Evolutionary conservation across 2,888 invertebrate genomes (phyloP).

Genomic region (Augiades crinisus): DNA sequence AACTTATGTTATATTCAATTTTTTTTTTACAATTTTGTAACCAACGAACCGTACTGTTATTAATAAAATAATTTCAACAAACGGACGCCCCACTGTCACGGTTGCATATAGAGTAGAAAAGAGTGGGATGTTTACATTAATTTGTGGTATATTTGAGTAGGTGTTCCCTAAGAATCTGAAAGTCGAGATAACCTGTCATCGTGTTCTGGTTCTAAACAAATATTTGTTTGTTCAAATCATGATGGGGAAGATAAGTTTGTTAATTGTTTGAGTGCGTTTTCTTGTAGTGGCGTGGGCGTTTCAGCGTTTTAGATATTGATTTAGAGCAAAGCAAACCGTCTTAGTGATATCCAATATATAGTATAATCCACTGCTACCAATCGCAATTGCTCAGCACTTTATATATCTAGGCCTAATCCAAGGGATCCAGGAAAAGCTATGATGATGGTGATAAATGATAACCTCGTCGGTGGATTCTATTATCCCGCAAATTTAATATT

Average conservation of each 20-base stretch:
- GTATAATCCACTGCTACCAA: too few species aligned
- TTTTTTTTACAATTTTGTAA: too few species aligned
- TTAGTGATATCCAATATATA: too few species aligned
- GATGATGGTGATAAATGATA: too few species aligned
- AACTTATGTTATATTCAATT: too few species aligned
- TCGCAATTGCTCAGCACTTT: too few species aligned
- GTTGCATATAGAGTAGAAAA: conserved; percentile 1
- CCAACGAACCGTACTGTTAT: too few species aligned
- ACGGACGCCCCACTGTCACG: neutral
- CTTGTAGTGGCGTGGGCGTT: conserved; percentile 8
- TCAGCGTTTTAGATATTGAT: too few species aligned
- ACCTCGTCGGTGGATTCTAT: too few species aligned
- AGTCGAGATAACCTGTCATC: conserved; percentile 25
- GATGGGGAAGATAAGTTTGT: conserved; percentile 24
- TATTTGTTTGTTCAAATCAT: conserved; percentile 20
- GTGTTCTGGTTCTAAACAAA: conserved; percentile 20
- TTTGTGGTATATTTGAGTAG: conserved; percentile 23
- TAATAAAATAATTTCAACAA: neutral
- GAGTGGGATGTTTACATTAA: conserved; percentile 19
- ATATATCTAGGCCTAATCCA: too few species aligned
- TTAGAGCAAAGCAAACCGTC: neutral
- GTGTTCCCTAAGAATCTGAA: conserved; percentile 20
- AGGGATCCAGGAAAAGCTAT: too few species aligned
- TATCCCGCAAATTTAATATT: too few species aligned
- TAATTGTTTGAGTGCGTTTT: conserved; percentile 25